Conservation (phyloP, 92 coral and sea anemone species). For the Phymanthus crucifer region DNA sequence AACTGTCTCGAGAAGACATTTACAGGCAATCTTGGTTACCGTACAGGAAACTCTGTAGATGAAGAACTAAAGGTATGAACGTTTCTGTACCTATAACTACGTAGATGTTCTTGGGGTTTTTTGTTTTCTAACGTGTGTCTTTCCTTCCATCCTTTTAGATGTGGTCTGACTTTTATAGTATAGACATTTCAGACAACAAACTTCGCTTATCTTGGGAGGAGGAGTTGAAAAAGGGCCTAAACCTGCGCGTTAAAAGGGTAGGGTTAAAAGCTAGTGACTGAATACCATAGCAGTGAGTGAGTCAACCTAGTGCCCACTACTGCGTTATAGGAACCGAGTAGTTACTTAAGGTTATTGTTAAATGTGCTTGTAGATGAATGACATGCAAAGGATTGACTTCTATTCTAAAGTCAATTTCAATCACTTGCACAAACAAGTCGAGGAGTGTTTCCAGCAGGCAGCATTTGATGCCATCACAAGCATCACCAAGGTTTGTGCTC, state of each 20-base stretch:
- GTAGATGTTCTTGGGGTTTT: neutral
- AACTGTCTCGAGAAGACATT: conserved; percentile 5
- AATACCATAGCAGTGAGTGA: too few relatives aligned
- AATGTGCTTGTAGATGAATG: conserved; percentile 37
- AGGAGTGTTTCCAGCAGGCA: conserved; percentile 13
- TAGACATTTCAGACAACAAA: conserved; percentile 13
- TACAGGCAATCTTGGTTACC: neutral
- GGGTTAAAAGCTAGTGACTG: neutral
- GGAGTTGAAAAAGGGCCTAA: conserved; percentile 3
- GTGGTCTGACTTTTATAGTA: conserved; percentile 20
- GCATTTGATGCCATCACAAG: conserved; percentile 30
- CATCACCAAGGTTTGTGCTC: conserved; percentile 24
- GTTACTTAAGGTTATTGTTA: too few relatives aligned
- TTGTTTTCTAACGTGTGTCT: neutral
- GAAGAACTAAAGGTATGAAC: conserved; percentile 27
- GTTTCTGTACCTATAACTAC: neutral
- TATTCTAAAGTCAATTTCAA: conserved; percentile 19
- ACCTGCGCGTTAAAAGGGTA: conserved; percentile 38
- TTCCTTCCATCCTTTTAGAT: conserved; percentile 14
- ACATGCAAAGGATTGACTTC: conserved; percentile 28
- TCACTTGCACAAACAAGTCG: neutral
- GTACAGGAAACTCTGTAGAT: neutral
- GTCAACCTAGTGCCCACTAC: too few relatives aligned
- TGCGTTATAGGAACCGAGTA: too few relatives aligned
- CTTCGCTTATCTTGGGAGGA: conserved; percentile 29